Conservation (phyloP, 1,140 invertebrate genomes). For the Limonius californicus region DNA sequence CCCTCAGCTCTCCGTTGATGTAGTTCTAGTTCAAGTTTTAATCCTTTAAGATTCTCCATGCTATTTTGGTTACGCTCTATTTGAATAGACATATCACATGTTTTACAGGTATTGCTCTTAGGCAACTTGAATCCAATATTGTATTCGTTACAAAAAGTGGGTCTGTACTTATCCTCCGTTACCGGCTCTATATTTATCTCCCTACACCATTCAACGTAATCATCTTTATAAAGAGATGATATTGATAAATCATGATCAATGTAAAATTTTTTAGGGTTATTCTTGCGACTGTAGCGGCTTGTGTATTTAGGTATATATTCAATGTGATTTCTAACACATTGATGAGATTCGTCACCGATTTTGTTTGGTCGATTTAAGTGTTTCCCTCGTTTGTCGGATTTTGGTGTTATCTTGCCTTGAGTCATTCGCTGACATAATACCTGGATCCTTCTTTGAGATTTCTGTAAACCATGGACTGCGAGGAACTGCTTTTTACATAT, state of each 20-base stretch:
- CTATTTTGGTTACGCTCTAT: too few species aligned
- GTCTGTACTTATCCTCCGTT: constrained; percentile 13
- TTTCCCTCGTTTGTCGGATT: not conserved
- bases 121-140: constrained; percentile 17
- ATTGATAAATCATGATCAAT: constrained; percentile 18
- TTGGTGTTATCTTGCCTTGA: not conserved
- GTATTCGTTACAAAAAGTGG: constrained; percentile 14
- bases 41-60: too few species aligned
- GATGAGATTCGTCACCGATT: not conserved
- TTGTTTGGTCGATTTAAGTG: not conserved
- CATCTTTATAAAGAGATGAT: constrained; percentile 13
- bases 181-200: constrained; percentile 13
- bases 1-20: too few species aligned
- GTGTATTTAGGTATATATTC: constrained; percentile 19
- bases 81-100: too few species aligned
- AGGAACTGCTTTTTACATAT: constrained; percentile 13
- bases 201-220: constrained; percentile 12
- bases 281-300: constrained; percentile 21
- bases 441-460: constrained; percentile 12
- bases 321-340: constrained; percentile 5
- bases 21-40: too few species aligned
- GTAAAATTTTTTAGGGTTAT: constrained; percentile 18
- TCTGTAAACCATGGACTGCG: constrained; percentile 5
- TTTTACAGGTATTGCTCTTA: too few species aligned
- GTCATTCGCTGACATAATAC: not conserved